Evolutionary conservation across 1,140 invertebrate genomes (phyloP).

Genomic region (Macrocentrus cingulum): DNA sequence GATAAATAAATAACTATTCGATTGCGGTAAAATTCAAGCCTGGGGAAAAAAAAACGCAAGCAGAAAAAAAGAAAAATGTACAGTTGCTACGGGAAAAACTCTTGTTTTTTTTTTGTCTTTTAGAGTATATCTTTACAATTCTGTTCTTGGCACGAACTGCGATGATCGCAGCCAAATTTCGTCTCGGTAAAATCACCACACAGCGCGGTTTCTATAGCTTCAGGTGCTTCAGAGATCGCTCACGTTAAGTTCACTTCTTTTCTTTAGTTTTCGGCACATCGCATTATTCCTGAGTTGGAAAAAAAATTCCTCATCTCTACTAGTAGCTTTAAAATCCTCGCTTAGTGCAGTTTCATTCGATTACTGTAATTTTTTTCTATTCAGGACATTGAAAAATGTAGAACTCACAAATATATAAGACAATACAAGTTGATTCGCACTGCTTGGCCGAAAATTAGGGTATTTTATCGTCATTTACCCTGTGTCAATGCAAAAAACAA

Average conservation of each 20-base stretch:
- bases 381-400: no score
- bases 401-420: no score
- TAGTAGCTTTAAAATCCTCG: no score
- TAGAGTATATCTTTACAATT: constrained; percentile 20
- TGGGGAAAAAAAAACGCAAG: constrained; percentile 18
- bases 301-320: background rate
- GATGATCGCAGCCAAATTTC: constrained; percentile 16
- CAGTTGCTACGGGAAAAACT: constrained; percentile 40
- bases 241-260: constrained; percentile 17
- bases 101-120: constrained; percentile 13
- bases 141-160: constrained; percentile 14
- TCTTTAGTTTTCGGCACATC: constrained; percentile 14
- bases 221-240: constrained; percentile 11
- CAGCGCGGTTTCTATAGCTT: constrained; percentile 7
- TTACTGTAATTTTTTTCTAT: no score
- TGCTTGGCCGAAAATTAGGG: no score
- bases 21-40: no score
- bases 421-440: no score
- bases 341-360: no score
- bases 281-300: constrained; percentile 13
- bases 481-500: no score
- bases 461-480: no score
- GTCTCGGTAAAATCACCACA: constrained; percentile 14
- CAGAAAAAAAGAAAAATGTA: constrained; percentile 29
- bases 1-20: no score